Evolutionary conservation across 2,797 vertebrate genomes (phyloP).

Genomic region (Cuniculus paca): DNA sequence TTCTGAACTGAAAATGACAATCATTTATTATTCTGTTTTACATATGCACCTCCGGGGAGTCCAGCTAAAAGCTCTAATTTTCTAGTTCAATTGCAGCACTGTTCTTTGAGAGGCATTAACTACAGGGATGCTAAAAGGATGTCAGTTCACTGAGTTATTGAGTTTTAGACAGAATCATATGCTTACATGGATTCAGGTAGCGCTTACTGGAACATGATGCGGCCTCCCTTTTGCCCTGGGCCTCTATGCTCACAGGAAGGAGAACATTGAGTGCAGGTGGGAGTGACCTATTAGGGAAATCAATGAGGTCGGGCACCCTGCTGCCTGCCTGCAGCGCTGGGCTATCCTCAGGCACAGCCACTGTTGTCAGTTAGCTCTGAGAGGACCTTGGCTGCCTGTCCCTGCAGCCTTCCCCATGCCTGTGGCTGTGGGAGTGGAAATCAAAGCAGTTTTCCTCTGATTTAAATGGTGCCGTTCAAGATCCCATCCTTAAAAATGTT

Average conservation of each 20-base stretch:
- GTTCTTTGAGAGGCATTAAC: conserved; percentile 79
- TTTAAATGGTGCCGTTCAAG: conserved; percentile 73
- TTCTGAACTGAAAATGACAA: conserved; percentile 87
- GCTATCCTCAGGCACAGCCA: neutral
- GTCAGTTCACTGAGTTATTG: conserved; percentile 78
- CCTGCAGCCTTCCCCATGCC: neutral
- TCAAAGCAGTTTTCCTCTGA: conserved; percentile 48
- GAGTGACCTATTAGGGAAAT: conserved; percentile 47
- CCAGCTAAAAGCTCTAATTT: conserved; percentile 88
- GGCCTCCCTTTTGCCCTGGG: neutral
- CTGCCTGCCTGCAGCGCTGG: neutral
- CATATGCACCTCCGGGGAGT: conserved; percentile 84
- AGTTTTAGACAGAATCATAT: conserved; percentile 66
- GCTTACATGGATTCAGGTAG: conserved; percentile 60
- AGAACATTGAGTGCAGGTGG: neutral
- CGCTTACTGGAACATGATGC: neutral
- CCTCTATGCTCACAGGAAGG: neutral
- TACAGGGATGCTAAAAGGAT: conserved; percentile 80
- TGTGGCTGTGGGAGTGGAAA: conserved; percentile 36
- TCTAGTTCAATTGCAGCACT: conserved; percentile 85
- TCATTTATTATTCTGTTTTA: conserved; percentile 90
- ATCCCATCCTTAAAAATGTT: conserved; percentile 22
- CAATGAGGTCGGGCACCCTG: neutral
- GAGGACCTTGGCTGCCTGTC: neutral
- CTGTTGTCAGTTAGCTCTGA: conserved; percentile 45